Conservation (phyloP, 64 coral and sea anemone species). For the Pocillopora damicornis region DNA sequence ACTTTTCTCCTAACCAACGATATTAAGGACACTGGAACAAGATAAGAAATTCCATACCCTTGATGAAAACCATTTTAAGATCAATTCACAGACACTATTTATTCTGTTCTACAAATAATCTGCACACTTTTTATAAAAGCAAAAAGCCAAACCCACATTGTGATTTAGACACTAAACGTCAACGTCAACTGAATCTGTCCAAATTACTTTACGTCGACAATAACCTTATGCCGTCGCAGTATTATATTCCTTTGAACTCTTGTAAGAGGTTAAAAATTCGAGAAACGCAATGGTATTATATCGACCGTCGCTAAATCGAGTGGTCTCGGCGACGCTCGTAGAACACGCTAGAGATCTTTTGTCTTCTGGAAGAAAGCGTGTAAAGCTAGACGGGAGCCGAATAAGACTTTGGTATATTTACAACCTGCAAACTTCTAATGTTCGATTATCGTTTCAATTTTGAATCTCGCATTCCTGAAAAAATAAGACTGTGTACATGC, state of each 20-base stretch:
- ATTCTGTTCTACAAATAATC: neutral
- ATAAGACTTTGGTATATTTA: neutral
- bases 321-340: neutral
- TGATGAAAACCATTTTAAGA: neutral
- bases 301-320: too few relatives aligned
- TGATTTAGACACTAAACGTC: neutral
- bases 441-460: neutral
- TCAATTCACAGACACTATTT: neutral
- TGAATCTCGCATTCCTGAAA: neutral
- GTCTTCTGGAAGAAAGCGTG: neutral
- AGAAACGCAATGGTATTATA: neutral
- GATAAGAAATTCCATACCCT: neutral
- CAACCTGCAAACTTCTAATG: neutral
- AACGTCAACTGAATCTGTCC: neutral
- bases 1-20: neutral
- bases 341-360: neutral
- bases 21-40: neutral
- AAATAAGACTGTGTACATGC: neutral
- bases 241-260: neutral
- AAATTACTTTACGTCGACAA: neutral
- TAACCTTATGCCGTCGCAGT: neutral
- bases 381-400: neutral
- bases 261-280: neutral
- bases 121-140: neutral
- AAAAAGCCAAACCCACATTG: neutral